These are phyloP conservation scores for Columba livia DNA, from an alignment of 2,113 vertebrate species.

Conservation along the genomic window DNA sequence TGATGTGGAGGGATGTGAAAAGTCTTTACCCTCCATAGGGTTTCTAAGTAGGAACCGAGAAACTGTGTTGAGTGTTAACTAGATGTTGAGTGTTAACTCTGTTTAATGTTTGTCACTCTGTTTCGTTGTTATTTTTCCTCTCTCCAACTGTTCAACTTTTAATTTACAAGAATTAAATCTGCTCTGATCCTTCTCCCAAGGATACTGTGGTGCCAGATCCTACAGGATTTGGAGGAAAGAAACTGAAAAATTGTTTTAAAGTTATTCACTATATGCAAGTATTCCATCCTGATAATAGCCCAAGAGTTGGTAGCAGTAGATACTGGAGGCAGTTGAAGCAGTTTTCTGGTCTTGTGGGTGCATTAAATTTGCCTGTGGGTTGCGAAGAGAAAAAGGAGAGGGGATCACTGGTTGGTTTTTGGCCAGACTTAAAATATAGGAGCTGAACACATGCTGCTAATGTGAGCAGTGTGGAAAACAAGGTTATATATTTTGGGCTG, in stretches of 20 bases:
- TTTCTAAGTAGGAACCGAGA: not conserved
- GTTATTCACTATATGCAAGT: rapidly evolving
- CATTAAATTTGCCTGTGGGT: not conserved
- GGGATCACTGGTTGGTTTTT: not conserved
- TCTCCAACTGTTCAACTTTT: not conserved
- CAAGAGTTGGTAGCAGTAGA: not conserved
- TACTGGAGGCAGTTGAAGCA: not conserved
- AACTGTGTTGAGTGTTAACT: not conserved
- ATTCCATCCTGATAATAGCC: not conserved
- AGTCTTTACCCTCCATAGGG: rapidly evolving
- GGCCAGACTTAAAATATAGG: not conserved
- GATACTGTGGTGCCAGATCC: not conserved
- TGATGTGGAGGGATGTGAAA: not conserved
- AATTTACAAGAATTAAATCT: not conserved
- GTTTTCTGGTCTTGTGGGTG: not conserved
- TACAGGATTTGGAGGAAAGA: not conserved
- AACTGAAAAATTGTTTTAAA: not conserved
- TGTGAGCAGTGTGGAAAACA: not conserved
- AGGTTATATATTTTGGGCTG: not conserved
- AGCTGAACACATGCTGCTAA: not conserved
- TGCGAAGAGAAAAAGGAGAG: not conserved
- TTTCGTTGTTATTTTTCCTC: not conserved
- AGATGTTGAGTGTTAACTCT: not conserved
- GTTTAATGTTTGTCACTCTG: not conserved
- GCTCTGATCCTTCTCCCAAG: not conserved